Base-by-base conservation (phyloP, 2,113 vertebrate species). In the Rana temporaria region DNA sequence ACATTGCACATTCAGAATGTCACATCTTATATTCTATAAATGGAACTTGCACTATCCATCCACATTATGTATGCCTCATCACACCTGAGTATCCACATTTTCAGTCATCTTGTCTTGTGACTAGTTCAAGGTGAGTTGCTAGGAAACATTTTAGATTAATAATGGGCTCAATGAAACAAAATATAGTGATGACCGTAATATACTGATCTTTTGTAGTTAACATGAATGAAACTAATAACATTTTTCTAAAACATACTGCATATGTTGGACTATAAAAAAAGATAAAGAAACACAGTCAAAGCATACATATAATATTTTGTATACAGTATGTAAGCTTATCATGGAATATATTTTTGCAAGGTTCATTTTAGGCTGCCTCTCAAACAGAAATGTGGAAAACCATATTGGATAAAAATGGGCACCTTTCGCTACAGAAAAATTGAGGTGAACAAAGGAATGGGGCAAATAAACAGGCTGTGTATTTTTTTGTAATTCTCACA, bases 11-110 rank as follows among this genome's bases (percentile, higher is more conserved):
- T 82, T 82, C 62, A 76, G 63, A 76, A 83, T 83, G 72, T 69
- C 81, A 75, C 71, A 76, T 83, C 62, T 83, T 76, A 83, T 83
- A 83, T 83, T 48, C 81, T 83, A 83, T 83, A 83, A 83, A 83
- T 83, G 72, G 81, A 83, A 76, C 72, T 83, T 76, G 63, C 81
- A 83, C 81, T 66, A 83, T 83, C 72, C 64, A 83, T 83, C 81
- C 81, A 68, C 63, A 83, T 76, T 83, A 83, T 83, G 71, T 76
- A 76, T 76, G 81, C 81, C 72, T 83, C 81, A 83, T 83, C 81
- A 83, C 71, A 76, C 72, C 72, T 76, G 64, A 83, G 72, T 72
- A 83, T 83, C 64, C 57, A 68, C 63, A 83, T 75, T 83, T 83
- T 75, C 72, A 83, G 81, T 83, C 63, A 83, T 83, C 81, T 83